A percentile compares a stretch with the other conserved stretches of the same genome.
Conservation (phyloP, 2,113 vertebrate species). For the Neolamprologus longior region DNA sequence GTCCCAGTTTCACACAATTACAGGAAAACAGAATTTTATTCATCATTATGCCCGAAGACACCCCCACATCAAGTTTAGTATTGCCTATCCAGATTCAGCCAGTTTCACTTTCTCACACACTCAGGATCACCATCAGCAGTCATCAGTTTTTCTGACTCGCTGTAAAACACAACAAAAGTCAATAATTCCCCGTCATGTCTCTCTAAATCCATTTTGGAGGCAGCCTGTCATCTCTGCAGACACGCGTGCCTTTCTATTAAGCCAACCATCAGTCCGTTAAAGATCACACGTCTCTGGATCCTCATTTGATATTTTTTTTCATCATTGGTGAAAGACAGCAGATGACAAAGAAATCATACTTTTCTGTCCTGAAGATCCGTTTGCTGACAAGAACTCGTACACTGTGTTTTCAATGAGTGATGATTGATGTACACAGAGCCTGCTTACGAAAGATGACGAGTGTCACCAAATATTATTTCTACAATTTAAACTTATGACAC, state of each 20-base stretch:
- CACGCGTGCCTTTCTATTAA: neutral
- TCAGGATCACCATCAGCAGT: neutral
- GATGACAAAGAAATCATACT: neutral
- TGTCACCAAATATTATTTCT: neutral
- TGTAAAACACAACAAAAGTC: slow-evolving; percentile 32
- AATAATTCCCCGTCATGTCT: slow-evolving; percentile 19
- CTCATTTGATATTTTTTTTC: neutral
- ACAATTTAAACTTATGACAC: neutral
- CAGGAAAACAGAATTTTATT: neutral
- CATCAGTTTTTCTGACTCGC: neutral
- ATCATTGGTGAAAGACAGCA: neutral
- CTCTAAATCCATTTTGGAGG: neutral
- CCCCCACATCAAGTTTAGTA: neutral
- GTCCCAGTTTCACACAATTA: neutral
- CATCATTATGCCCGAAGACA: neutral
- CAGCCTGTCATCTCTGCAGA: slow-evolving; percentile 14
- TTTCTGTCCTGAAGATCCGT: neutral
- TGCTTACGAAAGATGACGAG: neutral
- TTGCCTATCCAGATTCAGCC: neutral
- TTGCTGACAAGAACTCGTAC: neutral
- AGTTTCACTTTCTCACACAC: neutral
- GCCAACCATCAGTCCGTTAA: slow-evolving; percentile 17
- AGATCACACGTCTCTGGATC: slow-evolving; percentile 17
- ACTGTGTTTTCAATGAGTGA: neutral
- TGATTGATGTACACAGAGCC: neutral